Evolutionary conservation across 2,888 invertebrate species (phyloP).

Genomic region (Rhopalosiphum nymphaeae): DNA sequence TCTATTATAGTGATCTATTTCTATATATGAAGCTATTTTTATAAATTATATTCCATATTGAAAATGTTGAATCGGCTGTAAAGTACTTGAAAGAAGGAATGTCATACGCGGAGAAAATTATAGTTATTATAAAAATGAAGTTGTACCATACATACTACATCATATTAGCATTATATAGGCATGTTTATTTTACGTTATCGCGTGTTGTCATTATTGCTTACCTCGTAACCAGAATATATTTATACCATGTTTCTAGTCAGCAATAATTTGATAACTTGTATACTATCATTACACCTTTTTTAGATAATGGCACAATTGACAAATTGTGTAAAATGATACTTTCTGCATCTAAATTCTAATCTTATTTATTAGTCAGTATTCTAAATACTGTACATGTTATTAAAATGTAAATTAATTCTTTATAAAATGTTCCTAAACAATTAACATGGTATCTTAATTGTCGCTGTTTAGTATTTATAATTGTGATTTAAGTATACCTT

Average conservation of each 20-base stretch:
- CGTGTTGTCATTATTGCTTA: background rate
- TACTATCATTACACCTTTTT: background rate
- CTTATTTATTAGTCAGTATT: background rate
- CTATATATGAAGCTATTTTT: slow-evolving; percentile 83
- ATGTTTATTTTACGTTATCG: background rate
- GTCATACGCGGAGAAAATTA: no score
- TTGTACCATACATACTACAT: no score
- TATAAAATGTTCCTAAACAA: slow-evolving; percentile 12
- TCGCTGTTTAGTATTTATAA: background rate
- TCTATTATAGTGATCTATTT: no score
- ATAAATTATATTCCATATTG: slow-evolving; percentile 82
- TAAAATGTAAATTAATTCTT: background rate
- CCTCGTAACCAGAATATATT: background rate
- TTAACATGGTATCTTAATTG: background rate
- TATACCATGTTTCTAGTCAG: background rate
- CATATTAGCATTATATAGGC: no score
- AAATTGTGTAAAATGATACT: slow-evolving; percentile 21
- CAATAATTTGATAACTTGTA: background rate
- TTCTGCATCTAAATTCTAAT: background rate
- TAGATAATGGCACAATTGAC: slow-evolving; percentile 19
- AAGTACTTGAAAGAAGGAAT: slow-evolving; percentile 76
- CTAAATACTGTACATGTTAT: background rate
- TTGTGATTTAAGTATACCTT: background rate
- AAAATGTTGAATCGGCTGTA: slow-evolving; percentile 75
- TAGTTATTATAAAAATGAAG: no score